Conservation (phyloP, 2,113 vertebrate species). For the Zosterops borbonicus region DNA sequence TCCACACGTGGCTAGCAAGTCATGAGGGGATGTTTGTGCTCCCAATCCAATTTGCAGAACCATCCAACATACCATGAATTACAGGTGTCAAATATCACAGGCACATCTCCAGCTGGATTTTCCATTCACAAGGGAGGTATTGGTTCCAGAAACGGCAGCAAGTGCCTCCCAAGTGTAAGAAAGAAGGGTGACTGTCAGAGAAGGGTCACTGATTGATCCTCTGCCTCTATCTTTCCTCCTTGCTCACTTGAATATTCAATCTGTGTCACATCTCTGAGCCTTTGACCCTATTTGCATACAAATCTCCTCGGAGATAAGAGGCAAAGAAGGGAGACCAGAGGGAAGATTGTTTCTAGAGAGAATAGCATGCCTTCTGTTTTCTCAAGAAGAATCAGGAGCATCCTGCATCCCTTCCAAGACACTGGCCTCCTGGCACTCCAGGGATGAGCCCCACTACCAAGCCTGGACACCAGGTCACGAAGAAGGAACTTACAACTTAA, state of each 20-base stretch:
- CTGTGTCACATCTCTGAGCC: background rate
- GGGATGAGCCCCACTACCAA: background rate
- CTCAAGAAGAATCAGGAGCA: background rate
- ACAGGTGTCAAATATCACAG: slow-evolving; percentile 55
- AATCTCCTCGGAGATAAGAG: background rate
- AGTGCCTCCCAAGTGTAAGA: slow-evolving; percentile 6
- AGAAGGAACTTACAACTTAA: background rate
- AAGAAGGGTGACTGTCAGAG: background rate
- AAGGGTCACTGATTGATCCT: background rate
- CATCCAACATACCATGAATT: background rate
- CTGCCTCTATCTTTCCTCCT: background rate
- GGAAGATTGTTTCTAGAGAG: background rate
- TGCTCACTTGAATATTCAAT: background rate
- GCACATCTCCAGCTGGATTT: slow-evolving; percentile 51
- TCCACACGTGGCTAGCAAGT: slow-evolving; percentile 19
- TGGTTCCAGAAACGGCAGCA: background rate
- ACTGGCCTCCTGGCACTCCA: background rate
- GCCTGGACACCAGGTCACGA: background rate
- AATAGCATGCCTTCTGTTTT: background rate
- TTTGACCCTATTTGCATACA: slow-evolving; percentile 34
- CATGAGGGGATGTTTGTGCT: slow-evolving; percentile 15
- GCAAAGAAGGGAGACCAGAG: background rate
- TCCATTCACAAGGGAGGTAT: slow-evolving; percentile 12
- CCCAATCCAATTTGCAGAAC: background rate
- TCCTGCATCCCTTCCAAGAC: background rate